These are phyloP conservation scores for Ceratosolen solmsi DNA, from an alignment of 1,140 invertebrate species.

Conservation along the genomic window DNA sequence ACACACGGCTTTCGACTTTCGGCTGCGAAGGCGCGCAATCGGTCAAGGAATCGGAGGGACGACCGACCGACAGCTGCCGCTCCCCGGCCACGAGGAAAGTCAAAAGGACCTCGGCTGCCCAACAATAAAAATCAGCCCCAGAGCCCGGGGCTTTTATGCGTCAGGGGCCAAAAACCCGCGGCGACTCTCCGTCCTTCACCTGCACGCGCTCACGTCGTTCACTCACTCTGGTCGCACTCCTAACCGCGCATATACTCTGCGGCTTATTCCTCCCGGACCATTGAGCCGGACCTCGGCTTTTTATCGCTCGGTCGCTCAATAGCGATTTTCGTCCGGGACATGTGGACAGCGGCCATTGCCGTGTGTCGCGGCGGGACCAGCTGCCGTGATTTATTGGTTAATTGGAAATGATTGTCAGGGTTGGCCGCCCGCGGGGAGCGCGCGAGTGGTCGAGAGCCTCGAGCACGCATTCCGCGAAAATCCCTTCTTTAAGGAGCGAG, in stretches of 20 bases:
- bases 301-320: background rate
- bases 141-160: background rate
- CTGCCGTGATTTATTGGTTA: constrained; percentile 44
- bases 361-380: background rate
- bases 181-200: constrained; percentile 20
- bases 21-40: too few species aligned
- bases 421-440: background rate
- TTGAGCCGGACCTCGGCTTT: background rate
- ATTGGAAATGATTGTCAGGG: constrained; percentile 19
- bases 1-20: too few species aligned
- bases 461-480: background rate
- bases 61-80: background rate
- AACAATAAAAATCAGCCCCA: constrained; percentile 28
- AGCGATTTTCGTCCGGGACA: background rate
- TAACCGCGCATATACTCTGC: constrained; percentile 28
- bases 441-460: background rate
- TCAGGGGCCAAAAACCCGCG: constrained; percentile 13
- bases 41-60: constrained; percentile 8
- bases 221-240: too few species aligned
- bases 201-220: background rate
- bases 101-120: background rate
- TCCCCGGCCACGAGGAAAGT: background rate
- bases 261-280: constrained; percentile 33
- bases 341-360: constrained; percentile 10
- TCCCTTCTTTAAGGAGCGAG: too few species aligned